Base-by-base conservation (phyloP, 1,140 invertebrate genomes). In the Centruroides sculpturatus region DNA sequence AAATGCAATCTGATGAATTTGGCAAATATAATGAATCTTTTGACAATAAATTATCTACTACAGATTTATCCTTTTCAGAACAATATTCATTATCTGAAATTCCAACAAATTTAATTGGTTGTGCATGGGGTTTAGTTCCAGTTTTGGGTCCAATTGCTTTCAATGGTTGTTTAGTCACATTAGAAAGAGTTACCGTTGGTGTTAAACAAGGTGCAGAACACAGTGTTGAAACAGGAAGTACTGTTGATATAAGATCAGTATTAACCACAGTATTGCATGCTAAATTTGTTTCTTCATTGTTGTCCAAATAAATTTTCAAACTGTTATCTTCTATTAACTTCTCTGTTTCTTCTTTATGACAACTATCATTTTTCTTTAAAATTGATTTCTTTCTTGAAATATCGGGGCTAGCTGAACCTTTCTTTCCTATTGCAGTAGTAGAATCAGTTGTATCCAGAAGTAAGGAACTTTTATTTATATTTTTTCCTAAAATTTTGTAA, bases 271-370 rank as follows among this genome's bases (percentile, higher is more conserved):
- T 41, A 41, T 5, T 41, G 41, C 41, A 41, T 41, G 41, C 41
- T 41, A 41, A 41, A 41, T 41, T 41, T 34, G 23, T 34, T 51
- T 51, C 50, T 51, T 51, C 50, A 13, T n/a, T 13, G 12, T 51
- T 51, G 8, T 34, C 50, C 6, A 8, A 41, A 41, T 41, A 41
- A 6, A 8, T 41, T 41, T 41, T 41, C 5, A 41, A 57, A 62
- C 61, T 59, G 41, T 61, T 61, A 69, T 85, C 83, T 9, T 81
- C 78, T 62, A 87, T 83, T 47, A 89, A 77, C 65, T 86, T 82
- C 73, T 88, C 85, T 59, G 83, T 86, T 73, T 89, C 86, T 35
- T 85, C 85, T 71, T 84, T 79, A 46, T 69, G 65, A 13, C 56
- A 75, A 65, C 74, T 78, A 67, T 86, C 84, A 49, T 83, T 83